Conservation (phyloP, 2,888 invertebrate genomes). For the Automeris io region DNA sequence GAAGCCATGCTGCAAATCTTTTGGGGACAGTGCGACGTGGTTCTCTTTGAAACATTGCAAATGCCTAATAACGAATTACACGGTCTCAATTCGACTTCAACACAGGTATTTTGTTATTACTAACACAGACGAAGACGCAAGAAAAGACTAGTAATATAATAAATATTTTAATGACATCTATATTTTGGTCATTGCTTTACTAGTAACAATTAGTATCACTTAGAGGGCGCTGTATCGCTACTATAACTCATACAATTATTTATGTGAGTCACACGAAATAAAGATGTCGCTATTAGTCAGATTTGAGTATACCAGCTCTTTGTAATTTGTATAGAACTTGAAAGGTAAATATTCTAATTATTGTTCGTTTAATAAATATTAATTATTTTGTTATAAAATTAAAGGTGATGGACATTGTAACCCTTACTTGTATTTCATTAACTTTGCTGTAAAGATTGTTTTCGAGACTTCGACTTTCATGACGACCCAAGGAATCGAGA, state of each 20-base stretch:
- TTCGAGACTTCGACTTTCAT: conserved; percentile 87
- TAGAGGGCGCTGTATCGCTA: conserved; percentile 17
- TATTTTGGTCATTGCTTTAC: not conserved
- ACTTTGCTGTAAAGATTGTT: conserved; percentile 93
- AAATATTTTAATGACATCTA: not conserved
- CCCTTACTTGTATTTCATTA: conserved; percentile 86
- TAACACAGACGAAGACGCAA: too few species aligned
- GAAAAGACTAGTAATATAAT: too few species aligned
- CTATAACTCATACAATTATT: not conserved
- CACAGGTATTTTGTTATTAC: too few species aligned
- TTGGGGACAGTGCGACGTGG: too few species aligned
- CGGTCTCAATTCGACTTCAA: too few species aligned
- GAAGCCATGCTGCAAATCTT: too few species aligned
- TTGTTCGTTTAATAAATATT: not conserved
- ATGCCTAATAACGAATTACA: too few species aligned
- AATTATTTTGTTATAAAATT: not conserved
- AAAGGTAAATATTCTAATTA: not conserved
- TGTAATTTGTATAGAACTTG: too few species aligned
- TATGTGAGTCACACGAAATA: not conserved
- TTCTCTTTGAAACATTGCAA: too few species aligned
- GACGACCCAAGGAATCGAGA: conserved; percentile 87
- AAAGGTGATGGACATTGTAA: too few species aligned
- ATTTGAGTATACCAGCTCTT: too few species aligned
- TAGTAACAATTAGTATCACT: not conserved
- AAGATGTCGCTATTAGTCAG: conserved; percentile 2